Conservation (phyloP, 2,797 vertebrate genomes). For the Leptodactylus fallax region DNA sequence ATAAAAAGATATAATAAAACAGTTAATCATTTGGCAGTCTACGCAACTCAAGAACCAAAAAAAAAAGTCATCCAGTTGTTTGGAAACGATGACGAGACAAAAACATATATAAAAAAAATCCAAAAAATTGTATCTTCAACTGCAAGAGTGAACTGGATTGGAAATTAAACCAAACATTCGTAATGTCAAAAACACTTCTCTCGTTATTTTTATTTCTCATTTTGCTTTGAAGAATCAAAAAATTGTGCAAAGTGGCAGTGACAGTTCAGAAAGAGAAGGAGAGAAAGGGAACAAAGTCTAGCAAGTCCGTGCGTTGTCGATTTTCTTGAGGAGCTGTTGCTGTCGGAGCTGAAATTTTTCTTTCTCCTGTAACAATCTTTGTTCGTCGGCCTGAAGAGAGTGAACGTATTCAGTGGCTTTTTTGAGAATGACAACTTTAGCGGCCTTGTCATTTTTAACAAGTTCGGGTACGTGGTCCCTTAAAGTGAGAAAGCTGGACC, state of each 20-base stretch:
- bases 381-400: conserved; percentile 88
- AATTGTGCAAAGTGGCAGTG: conserved; percentile 99
- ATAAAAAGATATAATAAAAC: conserved; percentile 54
- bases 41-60: conserved; percentile 65
- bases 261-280: conserved; percentile 81
- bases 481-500: conserved; percentile 95
- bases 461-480: conserved; percentile 97
- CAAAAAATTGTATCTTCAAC: conserved; percentile 64
- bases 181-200: conserved; percentile 89
- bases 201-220: not conserved
- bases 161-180: conserved; percentile 99
- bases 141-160: conserved; percentile 81
- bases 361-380: conserved; percentile 88
- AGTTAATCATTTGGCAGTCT: conserved; percentile 69
- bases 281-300: conserved; percentile 72
- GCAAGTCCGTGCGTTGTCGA: conserved; percentile 94
- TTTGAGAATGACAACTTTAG: conserved; percentile 98
- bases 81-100: conserved; percentile 68
- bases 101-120: conserved; percentile 48
- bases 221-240: conserved; percentile 74
- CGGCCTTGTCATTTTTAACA: conserved; percentile 94
- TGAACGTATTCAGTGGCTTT: conserved; percentile 94
- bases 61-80: conserved; percentile 70
- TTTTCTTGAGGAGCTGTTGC: conserved; percentile 89
- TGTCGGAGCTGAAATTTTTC: conserved; percentile 87